Conservation (phyloP, 1,140 invertebrate species). For the Drosophila pruinosa region DNA sequence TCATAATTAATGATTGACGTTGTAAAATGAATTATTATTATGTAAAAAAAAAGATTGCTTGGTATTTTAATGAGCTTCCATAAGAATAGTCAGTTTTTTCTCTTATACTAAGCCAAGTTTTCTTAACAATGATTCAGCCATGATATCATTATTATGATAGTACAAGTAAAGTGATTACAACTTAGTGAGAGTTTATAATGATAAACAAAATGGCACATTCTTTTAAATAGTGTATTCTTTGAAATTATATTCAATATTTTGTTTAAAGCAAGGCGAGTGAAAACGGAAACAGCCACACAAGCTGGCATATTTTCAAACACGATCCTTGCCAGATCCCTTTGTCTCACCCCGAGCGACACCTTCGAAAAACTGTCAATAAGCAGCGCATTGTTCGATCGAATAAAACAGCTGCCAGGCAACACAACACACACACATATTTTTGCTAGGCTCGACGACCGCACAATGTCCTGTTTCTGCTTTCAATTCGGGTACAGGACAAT, state of each 20-base stretch:
- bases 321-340: conserved; percentile 49
- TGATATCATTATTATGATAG: conserved; percentile 17
- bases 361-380: conserved; percentile 75
- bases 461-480: conserved; percentile 24
- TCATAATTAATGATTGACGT: conserved; percentile 26
- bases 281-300: conserved; percentile 51
- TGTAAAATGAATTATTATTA: neutral
- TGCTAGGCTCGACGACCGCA: conserved; percentile 40
- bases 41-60: neutral
- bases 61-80: conserved; percentile 1
- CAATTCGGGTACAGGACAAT: conserved; percentile 34
- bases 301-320: conserved; percentile 39
- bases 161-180: neutral
- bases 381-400: conserved; percentile 56
- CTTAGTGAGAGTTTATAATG: neutral
- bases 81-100: neutral
- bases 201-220: conserved; percentile 2
- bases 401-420: conserved; percentile 44
- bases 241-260: neutral
- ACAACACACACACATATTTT: conserved; percentile 20
- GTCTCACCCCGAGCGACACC: conserved; percentile 53
- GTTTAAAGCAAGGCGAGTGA: neutral
- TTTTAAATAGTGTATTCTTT: neutral
- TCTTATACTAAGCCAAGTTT: neutral
- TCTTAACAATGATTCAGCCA: conserved; percentile 12